Evolutionary conservation across 1,140 invertebrate genomes (phyloP), one percentile per base, ranked within the genome.

Genomic region (Tenebrio molitor): DNA sequence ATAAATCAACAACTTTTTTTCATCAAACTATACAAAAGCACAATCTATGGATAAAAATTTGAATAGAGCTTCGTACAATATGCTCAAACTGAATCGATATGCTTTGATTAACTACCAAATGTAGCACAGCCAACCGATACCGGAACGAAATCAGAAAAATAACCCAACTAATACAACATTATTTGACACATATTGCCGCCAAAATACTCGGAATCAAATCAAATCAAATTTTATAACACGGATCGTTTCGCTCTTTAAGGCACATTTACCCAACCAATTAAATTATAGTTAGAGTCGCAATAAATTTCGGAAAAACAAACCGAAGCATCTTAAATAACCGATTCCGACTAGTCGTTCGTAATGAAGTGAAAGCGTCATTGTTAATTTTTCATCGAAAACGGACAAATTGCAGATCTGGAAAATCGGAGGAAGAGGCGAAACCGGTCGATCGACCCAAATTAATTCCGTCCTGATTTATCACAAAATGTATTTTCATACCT

Each of bases 21-120:
- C 50, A 58, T 58, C 50, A 58, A 50, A 58, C 50, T 25, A 58
- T 58, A 58, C 50, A 58, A 58, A 58, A 58, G 50, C 50, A 58
- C 50, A 58, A 58, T 58, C 50, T 58, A 58, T 58, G 50, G 50
- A 58, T 58, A 58, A 58, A 58, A 58, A 58, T 58, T 58, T 58
- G 50, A 58, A 58, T 58, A 58, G 50, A 12, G 50, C 23, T 58
- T 29, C 50, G 50, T 58, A 58, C 50, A 58, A 58, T 58, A 58
- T 58, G 50, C 50, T 58, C 50, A 58, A 58, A 58, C 50, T 58
- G 50, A 58, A 58, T 58, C 50, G 50, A 58, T 58, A 58, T 58
- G 50, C 10, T 58, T 58, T 58, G 50, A 58, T 58, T 58, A 58
- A 33, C 50, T 58, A 58, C 50, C 50, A 58, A 58, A 29, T 58